Evolutionary conservation across 2,113 vertebrate species (phyloP), one percentile per base, ranked within the genome.

Genomic region (Gallinago media): DNA sequence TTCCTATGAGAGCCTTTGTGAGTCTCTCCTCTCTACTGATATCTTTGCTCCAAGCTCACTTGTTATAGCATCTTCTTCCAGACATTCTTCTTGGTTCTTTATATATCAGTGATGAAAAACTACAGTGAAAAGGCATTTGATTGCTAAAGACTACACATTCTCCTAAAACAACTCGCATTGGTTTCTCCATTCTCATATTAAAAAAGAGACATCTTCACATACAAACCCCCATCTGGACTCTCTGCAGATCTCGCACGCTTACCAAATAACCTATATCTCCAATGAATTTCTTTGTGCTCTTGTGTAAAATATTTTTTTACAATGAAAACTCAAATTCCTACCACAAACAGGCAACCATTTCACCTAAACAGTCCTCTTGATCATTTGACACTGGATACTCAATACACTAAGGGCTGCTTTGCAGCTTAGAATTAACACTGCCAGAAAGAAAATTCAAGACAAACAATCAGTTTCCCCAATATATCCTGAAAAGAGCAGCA

Each of bases 391-490:
- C 66, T 94, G 59, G 56, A 92, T 71, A 78, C 68, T 68, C 52
- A 74, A 86, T 52, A 87, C 80, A 96, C 52, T 75, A 94, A 91
- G 40, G 61, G 81, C 40, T 84, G 68, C 71, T 76, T 40, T 73
- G 54, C 66, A 93, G 87, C 74, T 85, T 20, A 87, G 70, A 84
- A 92, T 91, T 86, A 91, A 72, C n/a, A 21, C 56, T 82, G 85
- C 42, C 80, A 94, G 62, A 71, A 94, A 89, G 44, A 92, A 92
- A 97, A 94, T 62, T 94, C 81, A 94, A 93, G 89, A 91, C 65
- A 92, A 94, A 92, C 80, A 91, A 92, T 73, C 70, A 91, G 75
- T 65, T 87, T 94, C 85, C 71, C 92, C 93, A 93, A 72, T 73
- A 96, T 49, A 91, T 9, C 70, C 77, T 89, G 93, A 68, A 82